Percentiles rank a stretch among this genome's conserved stretches.
These are phyloP conservation scores for Genyomyrus donnyi DNA, from an alignment of 2,113 vertebrate species.

Conservation along the genomic window DNA sequence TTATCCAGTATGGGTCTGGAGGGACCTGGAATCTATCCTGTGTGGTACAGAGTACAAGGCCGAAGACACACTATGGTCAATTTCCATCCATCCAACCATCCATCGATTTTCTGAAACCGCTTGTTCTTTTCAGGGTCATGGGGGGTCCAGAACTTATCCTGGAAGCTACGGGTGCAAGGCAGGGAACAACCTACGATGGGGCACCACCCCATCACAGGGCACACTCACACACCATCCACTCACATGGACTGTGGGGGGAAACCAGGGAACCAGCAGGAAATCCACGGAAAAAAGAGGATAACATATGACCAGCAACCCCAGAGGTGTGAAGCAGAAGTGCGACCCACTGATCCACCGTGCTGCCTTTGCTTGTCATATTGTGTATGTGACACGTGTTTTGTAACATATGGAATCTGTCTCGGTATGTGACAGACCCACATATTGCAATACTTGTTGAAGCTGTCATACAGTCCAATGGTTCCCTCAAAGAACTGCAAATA, in stretches of 20 bases:
- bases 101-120: not conserved
- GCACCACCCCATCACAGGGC: not conserved
- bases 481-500: not conserved
- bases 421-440: not conserved
- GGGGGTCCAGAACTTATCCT: not conserved
- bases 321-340: not conserved
- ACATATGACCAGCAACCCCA: not conserved
- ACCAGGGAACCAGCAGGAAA: not conserved
- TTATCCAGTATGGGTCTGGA: not conserved
- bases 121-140: not conserved
- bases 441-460: not conserved
- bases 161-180: not conserved
- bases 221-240: not conserved
- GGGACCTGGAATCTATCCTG: not conserved
- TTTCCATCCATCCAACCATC: not conserved
- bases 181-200: not conserved
- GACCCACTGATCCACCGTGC: not conserved
- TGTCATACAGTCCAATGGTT: not conserved
- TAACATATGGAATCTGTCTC: not conserved
- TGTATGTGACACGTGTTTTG: not conserved
- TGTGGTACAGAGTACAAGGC: not conserved
- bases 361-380: not conserved
- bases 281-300: not conserved
- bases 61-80: not conserved
- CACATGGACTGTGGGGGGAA: not conserved